Evolutionary conservation across 2,797 vertebrate genomes (phyloP), one percentile per base, ranked within the genome.

Genomic region (Ptychadena robeensis): DNA sequence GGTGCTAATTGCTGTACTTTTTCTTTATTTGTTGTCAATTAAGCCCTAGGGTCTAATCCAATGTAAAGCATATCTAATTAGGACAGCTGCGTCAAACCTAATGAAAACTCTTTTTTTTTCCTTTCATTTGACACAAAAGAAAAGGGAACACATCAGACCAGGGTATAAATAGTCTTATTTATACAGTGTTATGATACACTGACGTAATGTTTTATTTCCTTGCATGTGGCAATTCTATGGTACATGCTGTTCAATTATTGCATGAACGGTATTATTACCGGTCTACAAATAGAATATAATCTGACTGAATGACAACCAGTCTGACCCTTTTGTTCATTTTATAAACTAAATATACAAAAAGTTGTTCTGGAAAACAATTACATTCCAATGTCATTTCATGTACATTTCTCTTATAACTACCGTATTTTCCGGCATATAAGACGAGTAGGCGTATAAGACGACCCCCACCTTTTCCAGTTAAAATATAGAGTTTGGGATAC

Each of bases 51-150:
- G 76, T 67, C 14, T 81, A 65, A 77, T 57, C 31, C 30, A 22
- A 27, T 82, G 31, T 66, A 71, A 53, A 48, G 73, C 18, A 34
- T 67, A 72, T 81, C 73, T 73, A 35, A 67, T 77, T 40, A 69
- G 40, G 68, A 70, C 40, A 9, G 34, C 69, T 61, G 27, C 34
- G 31, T 76, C 48, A 75, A 81, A 76, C 59, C 61, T 72, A 83
- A 79, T 83, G 22, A 73, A 64, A 65, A 72, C 73, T 11, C 37
- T 34, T 69, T 28, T 74, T 74, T 32, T 61, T 69, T 28, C 48
- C 63, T 82, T 64, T 15, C 15, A 69, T 38, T 34, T 82, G 64
- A 59, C 63, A 76, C 64, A 82, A 81, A 72, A 67, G 71, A 61
- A 65, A 65, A 37, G 53, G 31, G 38, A 81, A 48, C 37, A 34